phyloP scores from a whole-genome alignment of 2,113 vertebrate species.

The Tragelaphus strepsiceros region DNA sequence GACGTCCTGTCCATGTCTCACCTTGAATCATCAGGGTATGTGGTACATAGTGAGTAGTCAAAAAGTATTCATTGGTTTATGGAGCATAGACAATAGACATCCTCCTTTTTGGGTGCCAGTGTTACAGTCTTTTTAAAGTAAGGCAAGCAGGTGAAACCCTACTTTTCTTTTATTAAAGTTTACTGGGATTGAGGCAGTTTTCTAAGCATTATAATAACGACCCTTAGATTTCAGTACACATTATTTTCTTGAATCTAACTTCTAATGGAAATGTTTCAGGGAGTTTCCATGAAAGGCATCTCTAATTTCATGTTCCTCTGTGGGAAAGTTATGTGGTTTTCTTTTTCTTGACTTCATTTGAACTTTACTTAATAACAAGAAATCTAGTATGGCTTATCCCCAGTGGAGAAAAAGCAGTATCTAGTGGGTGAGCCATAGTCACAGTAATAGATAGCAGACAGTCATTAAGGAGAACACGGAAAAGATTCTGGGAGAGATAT shows the following conservation, averaged over 20 bases:
- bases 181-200: neutral
- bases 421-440: too few species aligned
- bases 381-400: neutral
- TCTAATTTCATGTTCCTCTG: neutral
- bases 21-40: fast-evolving
- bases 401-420: neutral
- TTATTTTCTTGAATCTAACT: neutral
- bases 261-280: neutral
- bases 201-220: neutral
- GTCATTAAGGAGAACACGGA: neutral
- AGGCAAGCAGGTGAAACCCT: neutral
- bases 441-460: neutral
- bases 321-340: neutral
- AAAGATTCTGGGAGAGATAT: neutral
- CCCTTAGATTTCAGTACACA: neutral
- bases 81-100: neutral
- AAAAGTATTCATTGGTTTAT: neutral
- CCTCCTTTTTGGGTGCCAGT: neutral
- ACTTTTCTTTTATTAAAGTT: neutral
- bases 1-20: neutral
- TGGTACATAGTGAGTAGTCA: neutral
- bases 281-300: neutral
- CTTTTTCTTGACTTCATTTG: neutral
- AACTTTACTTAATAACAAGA: neutral
- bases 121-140: neutral